Base-by-base conservation (phyloP, 1,140 invertebrate species). In the Oedothorax gibbosus region DNA sequence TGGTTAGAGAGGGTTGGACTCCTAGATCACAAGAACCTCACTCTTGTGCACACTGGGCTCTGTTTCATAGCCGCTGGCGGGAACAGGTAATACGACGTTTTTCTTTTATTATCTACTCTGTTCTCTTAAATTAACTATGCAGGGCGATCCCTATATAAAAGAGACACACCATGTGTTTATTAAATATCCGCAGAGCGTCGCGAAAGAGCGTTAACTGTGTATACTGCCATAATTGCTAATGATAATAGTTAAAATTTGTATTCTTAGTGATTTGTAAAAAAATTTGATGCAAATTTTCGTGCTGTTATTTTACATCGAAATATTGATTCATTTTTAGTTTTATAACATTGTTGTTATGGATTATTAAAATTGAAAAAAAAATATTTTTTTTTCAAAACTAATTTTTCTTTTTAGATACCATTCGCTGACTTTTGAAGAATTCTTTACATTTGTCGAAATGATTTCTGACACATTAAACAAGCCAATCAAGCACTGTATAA, bases 1-100 rank as follows among this genome's bases (percentile, higher is more conserved):
- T 71, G 78, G 51, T 18, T 81, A 49, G 78, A 81, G 60, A 56
- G 56, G 54, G 78, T 71, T 6, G 78, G 78, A 49, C 18, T 81
- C 2, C 56, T 81, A 14, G 78, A 81, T 60, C 64, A 81, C 35
- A 69, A 50, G 11, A 50, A 71, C 3, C 15, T 81, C 11, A 69
- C 78, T 5, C n/a, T 51, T 8, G 18, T 81, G 8, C 65, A 81
- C 18, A 81, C 78, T 18, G 78, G 78, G 6, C 50, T 81, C 6
- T 81, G 65, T 51, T 81, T 81, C 21, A 56, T 57, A 50, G 65
- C 78, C 14, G 54, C 78, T 9, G 78, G 78, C 1, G 78, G 78
- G 4, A 60, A 21, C 54, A 81, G 78, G 78, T 81, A 71, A 50
- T n/a, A n/a, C n/a, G n/a, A n/a, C n/a, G n/a, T n/a, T n/a, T n/a